Evolutionary conservation across 2,888 invertebrate genomes (phyloP), one percentile per base, ranked within the genome.

Genomic region (Macrophya alboannulata): DNA sequence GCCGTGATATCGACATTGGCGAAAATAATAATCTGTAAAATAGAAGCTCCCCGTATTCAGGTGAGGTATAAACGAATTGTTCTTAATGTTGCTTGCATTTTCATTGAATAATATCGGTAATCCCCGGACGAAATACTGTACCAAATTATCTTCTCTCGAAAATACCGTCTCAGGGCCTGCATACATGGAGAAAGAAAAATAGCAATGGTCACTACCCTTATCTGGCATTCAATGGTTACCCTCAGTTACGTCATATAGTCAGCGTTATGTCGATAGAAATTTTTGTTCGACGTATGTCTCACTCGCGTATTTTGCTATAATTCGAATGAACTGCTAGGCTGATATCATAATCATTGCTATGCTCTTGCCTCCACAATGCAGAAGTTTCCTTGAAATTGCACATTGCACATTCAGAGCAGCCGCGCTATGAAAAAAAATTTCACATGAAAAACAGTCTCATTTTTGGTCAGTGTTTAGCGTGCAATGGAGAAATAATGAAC

Each of bases 11-110:
- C 76, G 17, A 2, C 17, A n/a, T 17, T 82, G 45, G 43, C 74
- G 12, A 86, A 86, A 68, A 88, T 86, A 79, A 15, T 86, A 1
- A 17, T 88, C 37, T 85, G 86, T 74, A 85, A 59, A 51, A 51
- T 76, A 5, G 17, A 76, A 25, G 76, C 25, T 8, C 76, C 76
- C 31, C 48, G 31, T 51, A 31, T 82, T 62, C 51, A 76, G 76
- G 76, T 76, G 51, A 76, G n/a, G 43, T 71, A n/a, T 37, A 51
- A 68, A 65, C 21, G 65, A 17, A 68, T 85, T 21, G 48, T 51
- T n/a, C 51, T 37, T 43, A 59, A 65, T n/a, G 68, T 65, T 59
- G 79, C 62, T 25, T 48, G 43, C 10, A 25, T 21, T 25, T 40
- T 15, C 31, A n/a, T 12, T 17, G 37, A 40, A 0, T 25, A 9